Base-by-base conservation (phyloP, 2,888 invertebrate genomes). In the Rhaphigaster nebulosa region DNA sequence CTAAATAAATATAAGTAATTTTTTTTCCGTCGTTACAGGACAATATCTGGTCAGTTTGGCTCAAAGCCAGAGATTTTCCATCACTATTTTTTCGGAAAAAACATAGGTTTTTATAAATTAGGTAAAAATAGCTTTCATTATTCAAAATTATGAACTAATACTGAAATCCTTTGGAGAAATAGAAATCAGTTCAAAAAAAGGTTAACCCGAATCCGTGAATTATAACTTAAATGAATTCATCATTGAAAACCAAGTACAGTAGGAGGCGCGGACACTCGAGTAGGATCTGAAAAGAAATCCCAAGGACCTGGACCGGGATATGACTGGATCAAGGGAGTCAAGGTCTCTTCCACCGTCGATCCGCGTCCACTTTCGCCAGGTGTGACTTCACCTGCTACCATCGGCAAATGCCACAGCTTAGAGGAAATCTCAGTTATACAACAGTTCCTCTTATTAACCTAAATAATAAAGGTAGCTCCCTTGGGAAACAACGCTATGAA, bases 391-490 rank as follows among this genome's bases (percentile, higher is more conserved):
- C 26, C 84, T 45, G 45, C 70, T 34, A 34, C 45, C 84, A 45
- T n/a, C 15, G 3, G 84, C 84, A 50, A 84, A 41, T 84, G 84
- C 50, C 84, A 84, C 45, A 84, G 84, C 84, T 45, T n/a, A 38
- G 45, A 84, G 41, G 41, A 84, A 84, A 84, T 45, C n/a, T 3
- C 34, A 38, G 70, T 76, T 76, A 65, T 45, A 84, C 84, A 84
- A 50, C n/a, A 45, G 45, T 84, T 84, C 45, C 45, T 50, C 84
- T 84, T n/a, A 45, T 84, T 84, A 84, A 45, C 84, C 84, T 84
- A n/a, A 84, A 84, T 84, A 84, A 84, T 84, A 84, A 84, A n/a
- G 84, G 34, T 38, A 76, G 38, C 70, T 70, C 4, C 60, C 60
- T 65, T 76, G 38, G 23, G 70, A 76, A 76, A 76, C 70, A 20